These are phyloP conservation scores for Epinephelus malabaricus DNA, from an alignment of 2,797 vertebrate genomes.

Conservation along the genomic window DNA sequence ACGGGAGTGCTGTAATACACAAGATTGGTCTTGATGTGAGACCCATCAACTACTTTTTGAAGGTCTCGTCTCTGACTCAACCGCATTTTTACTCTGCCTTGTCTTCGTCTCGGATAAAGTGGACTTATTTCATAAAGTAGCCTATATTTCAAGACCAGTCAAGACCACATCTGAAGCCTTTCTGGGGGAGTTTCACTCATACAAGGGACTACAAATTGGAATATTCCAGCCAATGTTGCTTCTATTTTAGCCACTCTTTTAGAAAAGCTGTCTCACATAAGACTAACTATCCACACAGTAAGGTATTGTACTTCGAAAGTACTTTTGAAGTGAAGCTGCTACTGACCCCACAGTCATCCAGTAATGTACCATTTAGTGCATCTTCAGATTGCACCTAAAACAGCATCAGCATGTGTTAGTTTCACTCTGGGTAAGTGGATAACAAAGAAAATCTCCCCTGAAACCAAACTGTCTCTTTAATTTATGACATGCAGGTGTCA, in stretches of 20 bases:
- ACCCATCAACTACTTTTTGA: too few species aligned
- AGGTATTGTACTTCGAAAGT: too few species aligned
- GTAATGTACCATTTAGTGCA: neutral
- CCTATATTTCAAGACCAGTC: too few species aligned
- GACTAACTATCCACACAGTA: neutral
- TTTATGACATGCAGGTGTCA: slow-evolving; percentile 14
- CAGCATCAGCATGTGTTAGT: neutral
- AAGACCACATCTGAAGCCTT: too few species aligned
- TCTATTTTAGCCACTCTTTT: neutral
- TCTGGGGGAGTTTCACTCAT: too few species aligned
- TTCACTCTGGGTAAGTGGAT: neutral
- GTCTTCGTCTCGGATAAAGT: too few species aligned
- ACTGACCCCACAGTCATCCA: neutral
- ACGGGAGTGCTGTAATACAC: too few species aligned
- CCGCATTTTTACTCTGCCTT: too few species aligned
- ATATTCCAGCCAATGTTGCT: neutral
- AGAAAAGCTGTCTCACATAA: neutral
- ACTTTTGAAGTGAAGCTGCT: neutral
- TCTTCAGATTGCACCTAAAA: neutral
- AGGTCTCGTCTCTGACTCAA: too few species aligned
- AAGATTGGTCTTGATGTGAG: too few species aligned
- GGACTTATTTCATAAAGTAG: too few species aligned
- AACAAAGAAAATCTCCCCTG: neutral
- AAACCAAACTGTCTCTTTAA: slow-evolving; percentile 9
- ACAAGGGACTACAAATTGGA: neutral